Evolutionary conservation across 2,113 vertebrate genomes (phyloP).

Genomic region (Colius striatus): DNA sequence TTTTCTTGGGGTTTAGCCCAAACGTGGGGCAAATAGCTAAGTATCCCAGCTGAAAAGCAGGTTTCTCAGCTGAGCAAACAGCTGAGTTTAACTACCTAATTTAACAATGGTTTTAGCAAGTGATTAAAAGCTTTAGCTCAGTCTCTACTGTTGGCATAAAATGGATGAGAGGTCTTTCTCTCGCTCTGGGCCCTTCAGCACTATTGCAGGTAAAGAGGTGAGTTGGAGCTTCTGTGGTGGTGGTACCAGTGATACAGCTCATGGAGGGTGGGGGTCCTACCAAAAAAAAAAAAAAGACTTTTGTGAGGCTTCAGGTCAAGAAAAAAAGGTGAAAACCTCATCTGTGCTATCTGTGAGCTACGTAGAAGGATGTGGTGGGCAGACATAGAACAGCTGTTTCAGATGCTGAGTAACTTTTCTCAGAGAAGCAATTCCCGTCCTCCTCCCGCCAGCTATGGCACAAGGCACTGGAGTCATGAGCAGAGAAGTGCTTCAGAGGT

Average conservation of each 20-base stretch:
- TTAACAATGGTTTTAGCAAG: background rate
- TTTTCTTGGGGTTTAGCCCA: background rate
- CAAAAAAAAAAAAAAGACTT: background rate
- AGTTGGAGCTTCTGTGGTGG: background rate
- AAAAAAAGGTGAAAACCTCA: background rate
- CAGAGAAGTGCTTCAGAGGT: background rate
- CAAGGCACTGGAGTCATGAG: background rate
- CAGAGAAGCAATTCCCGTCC: background rate
- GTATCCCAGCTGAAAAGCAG: background rate
- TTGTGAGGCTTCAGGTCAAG: background rate
- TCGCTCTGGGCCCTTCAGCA: fast-evolving
- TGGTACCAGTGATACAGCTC: background rate
- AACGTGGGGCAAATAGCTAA: background rate
- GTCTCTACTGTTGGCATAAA: background rate
- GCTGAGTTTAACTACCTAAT: background rate
- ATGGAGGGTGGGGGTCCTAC: fast-evolving
- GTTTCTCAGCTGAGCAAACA: background rate
- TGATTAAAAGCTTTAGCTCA: background rate
- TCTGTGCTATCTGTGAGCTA: fast-evolving
- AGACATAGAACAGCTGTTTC: background rate
- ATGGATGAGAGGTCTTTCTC: background rate
- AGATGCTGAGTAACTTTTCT: background rate
- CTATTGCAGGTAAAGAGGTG: background rate
- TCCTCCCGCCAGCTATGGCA: background rate
- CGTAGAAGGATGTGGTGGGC: too few species aligned